A percentile compares a stretch with the other conserved stretches of the same genome.
phyloP scores from a whole-genome alignment of 2,797 vertebrate species.

The Pipistrellus pygmaeus region DNA sequence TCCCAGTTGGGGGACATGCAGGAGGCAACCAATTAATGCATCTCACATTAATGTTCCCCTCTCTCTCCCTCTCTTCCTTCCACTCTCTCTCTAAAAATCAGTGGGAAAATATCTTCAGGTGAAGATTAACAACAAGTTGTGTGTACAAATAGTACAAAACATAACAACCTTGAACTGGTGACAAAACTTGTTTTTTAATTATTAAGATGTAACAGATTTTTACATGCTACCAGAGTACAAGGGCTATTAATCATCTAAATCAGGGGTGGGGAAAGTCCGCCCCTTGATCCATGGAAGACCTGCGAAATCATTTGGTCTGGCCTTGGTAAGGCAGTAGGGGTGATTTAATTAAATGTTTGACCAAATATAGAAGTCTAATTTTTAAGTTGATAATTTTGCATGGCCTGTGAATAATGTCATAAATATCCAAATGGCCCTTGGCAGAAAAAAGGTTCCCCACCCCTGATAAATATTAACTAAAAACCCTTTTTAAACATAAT shows the following conservation, averaged over 20 bases:
- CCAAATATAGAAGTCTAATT: too few relatives aligned
- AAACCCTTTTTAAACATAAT: slow-evolving; percentile 70
- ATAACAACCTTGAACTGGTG: background rate
- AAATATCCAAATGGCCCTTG: too few relatives aligned
- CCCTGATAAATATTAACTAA: slow-evolving; percentile 59
- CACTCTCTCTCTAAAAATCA: background rate
- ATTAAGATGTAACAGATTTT: slow-evolving; percentile 64
- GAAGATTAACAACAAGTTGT: background rate
- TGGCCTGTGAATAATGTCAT: too few relatives aligned
- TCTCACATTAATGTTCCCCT: background rate
- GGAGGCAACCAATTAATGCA: background rate
- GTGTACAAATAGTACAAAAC: slow-evolving; percentile 63
- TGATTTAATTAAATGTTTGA: too few relatives aligned
- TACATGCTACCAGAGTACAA: slow-evolving; percentile 67
- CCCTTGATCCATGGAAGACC: too few relatives aligned
- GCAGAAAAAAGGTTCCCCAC: too few relatives aligned
- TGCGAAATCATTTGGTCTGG: too few relatives aligned
- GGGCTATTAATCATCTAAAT: slow-evolving; percentile 76
- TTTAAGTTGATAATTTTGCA: too few relatives aligned
- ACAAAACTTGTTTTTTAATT: slow-evolving; percentile 1
- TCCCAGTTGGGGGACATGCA: background rate
- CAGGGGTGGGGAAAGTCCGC: too few relatives aligned
- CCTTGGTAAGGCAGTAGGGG: too few relatives aligned
- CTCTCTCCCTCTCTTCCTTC: background rate
- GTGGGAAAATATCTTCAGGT: background rate